Conservation (phyloP, 1,140 invertebrate species). For the Callitettix versicolor region DNA sequence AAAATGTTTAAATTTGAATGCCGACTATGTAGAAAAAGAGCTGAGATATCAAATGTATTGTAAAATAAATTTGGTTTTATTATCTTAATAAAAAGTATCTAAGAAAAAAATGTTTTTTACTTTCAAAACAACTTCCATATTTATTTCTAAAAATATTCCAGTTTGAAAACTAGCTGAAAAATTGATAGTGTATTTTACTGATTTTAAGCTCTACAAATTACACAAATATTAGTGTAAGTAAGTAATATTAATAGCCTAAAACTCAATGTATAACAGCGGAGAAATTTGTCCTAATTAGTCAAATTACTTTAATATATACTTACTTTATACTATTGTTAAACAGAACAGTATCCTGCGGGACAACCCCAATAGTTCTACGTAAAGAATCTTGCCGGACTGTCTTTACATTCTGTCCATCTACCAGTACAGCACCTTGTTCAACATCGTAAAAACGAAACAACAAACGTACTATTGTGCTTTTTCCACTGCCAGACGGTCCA, state of each 20-base stretch:
- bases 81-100: no score
- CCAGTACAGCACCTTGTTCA: slow-evolving; percentile 66
- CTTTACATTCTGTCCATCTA: slow-evolving; percentile 79
- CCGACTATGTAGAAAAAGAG: no score
- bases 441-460: slow-evolving; percentile 94
- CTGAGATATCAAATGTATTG: no score
- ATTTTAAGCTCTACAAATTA: neutral
- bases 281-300: no score
- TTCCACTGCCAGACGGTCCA: slow-evolving; percentile 84
- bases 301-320: slow-evolving; percentile 14
- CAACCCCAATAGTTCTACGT: slow-evolving; percentile 73
- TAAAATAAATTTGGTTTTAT: no score
- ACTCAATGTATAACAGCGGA: no score
- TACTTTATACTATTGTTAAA: slow-evolving; percentile 88
- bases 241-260: neutral
- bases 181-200: no score
- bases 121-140: no score
- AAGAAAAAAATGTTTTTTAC: no score
- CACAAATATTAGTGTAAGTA: neutral
- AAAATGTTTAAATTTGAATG: no score
- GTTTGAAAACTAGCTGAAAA: no score
- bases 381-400: slow-evolving; percentile 68
- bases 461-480: slow-evolving; percentile 86
- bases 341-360: slow-evolving; percentile 94
- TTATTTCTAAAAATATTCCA: no score